Percentiles rank a stretch among this genome's conserved stretches.
Conservation (phyloP, 2,113 vertebrate species). For the Cavia aperea region DNA sequence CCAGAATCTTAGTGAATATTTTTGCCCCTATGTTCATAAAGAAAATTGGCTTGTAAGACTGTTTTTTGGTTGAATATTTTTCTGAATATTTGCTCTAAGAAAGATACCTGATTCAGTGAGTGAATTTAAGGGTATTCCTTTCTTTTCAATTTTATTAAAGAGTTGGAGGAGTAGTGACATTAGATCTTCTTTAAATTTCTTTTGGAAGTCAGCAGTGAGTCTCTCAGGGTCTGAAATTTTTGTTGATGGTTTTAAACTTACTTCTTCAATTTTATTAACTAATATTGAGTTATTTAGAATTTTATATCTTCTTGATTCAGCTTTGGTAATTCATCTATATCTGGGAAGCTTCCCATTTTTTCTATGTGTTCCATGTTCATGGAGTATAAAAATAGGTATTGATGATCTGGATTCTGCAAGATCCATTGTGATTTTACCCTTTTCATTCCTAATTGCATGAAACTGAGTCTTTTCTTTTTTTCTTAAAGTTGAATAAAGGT, state of each 20-base stretch:
- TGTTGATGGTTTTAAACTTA: neutral
- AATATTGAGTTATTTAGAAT: neutral
- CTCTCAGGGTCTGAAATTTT: neutral
- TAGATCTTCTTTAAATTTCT: neutral
- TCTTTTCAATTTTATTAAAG: neutral
- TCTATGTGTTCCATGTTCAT: neutral
- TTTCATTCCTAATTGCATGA: neutral
- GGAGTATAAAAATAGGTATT: neutral
- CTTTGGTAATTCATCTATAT: neutral
- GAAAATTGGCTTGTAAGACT: neutral
- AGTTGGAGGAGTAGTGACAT: neutral
- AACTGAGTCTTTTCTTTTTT: neutral
- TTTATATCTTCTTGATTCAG: neutral
- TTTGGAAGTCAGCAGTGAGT: neutral
- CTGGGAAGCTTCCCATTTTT: neutral
- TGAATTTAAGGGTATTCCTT: neutral
- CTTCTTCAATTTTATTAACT: neutral
- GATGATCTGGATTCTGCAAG: neutral
- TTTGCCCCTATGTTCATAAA: neutral
- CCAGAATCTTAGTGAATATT: neutral
- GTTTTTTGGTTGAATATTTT: neutral
- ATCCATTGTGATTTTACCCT: neutral
- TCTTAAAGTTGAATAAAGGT: neutral
- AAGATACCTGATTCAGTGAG: neutral
- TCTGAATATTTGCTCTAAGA: neutral